These are phyloP conservation scores for Oscheius onirici DNA, from an alignment of 2,888 invertebrate species.

Conservation along the genomic window DNA sequence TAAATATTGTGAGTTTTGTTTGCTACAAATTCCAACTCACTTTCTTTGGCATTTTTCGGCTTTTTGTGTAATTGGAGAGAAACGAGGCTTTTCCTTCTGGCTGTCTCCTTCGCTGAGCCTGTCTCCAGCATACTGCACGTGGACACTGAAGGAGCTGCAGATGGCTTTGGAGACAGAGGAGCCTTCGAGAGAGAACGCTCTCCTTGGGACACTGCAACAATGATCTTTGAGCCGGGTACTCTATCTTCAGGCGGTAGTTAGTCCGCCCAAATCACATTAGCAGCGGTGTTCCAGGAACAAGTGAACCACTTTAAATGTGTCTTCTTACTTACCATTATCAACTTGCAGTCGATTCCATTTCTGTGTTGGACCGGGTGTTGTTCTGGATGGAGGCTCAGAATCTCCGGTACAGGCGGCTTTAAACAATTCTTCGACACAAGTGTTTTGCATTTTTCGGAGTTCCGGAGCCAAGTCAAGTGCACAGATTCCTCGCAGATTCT, in stretches of 20 bases:
- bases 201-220: constrained; percentile 58
- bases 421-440: constrained; percentile 70
- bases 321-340: constrained; percentile 54
- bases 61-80: constrained; percentile 67
- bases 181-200: constrained; percentile 59
- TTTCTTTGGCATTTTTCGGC: constrained; percentile 46
- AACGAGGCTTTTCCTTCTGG: constrained; percentile 66
- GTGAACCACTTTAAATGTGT: background rate
- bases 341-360: constrained; percentile 61
- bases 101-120: constrained; percentile 56
- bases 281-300: constrained; percentile 16
- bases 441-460: constrained; percentile 75
- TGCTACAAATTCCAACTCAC: constrained; percentile 33
- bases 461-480: constrained; percentile 76
- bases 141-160: constrained; percentile 68
- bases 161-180: constrained; percentile 70
- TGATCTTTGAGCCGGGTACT: background rate
- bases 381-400: constrained; percentile 50
- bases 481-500: constrained; percentile 75
- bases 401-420: constrained; percentile 56
- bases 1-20: constrained; percentile 28
- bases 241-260: constrained; percentile 1
- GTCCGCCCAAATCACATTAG: constrained; percentile 14
- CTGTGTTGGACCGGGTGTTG: constrained; percentile 45
- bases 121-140: constrained; percentile 68